Evolutionary conservation across 2,797 vertebrate genomes (phyloP), one percentile per base, ranked within the genome.

Genomic region (Danio choprae): DNA sequence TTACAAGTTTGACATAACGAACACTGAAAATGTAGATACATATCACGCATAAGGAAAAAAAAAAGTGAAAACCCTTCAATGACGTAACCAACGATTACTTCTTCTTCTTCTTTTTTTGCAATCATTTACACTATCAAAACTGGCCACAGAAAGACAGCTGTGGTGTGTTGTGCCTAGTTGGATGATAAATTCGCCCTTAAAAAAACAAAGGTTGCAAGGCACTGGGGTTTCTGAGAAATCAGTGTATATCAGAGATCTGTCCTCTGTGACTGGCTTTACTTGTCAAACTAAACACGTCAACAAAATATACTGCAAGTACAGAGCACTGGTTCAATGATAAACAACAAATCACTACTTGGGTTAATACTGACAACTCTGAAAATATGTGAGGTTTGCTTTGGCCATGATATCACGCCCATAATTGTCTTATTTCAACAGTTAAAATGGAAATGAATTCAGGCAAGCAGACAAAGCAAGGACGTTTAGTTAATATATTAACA

Each of bases 311-410:
- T 46, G 20, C 40, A 38, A 68, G 15, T n/a, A 65, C 18, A 40
- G 13, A 44, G 65, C 60, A 50, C 22, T 69, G 70, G 29, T 78
- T 68, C 29, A 78, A 69, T 46, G 16, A 70, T 11, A 58, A 7
- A 78, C 67, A 38, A 8, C 29, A 70, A 22, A 50, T 40, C 58
- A 18, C 58, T 40, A 59, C 12, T 41, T 16, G 72, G 40, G 20
- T 79, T 71, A 79, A 80, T 65, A 73, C 69, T 80, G 60, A 80
- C 41, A 36, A 13, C 22, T 6, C 40, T 36, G 3, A 46, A 79
- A 55, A 53, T 71, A 76, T 40, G 16, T 53, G 11, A 36, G 53
- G n/a, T 82, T 84, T 79, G 73, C 75, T 82, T 79, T 56, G 62
- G 46, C 7, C 68, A 64, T 38, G 40, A 78, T 62, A n/a, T 72